Base-by-base conservation (phyloP, 2,113 vertebrate species). In the Lichenostomus cassidix region DNA sequence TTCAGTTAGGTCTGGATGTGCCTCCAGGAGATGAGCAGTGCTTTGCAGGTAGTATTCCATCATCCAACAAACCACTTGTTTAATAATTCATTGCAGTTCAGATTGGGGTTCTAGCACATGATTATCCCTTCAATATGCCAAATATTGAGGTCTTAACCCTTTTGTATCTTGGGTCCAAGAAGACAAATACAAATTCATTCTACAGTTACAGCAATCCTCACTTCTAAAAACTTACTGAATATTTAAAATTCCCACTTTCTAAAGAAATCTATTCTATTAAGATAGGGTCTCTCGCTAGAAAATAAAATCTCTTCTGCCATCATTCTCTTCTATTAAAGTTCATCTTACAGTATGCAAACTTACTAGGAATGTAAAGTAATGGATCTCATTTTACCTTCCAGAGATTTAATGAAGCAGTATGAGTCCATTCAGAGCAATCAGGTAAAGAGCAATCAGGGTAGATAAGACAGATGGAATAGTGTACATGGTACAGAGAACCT, bases 21-120 rank as follows among this genome's bases (percentile, higher is more conserved):
- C 92, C 96, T 98, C 94, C 89, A 98, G 96, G 94, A 98, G 97
- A 97, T 3, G 41, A 97, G 95, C 62, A 75, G 83, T 89, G 82
- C 89, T 97, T 97, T 92, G 87, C 97, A 97, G 97, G 97, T 98
- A 98, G 96, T 95, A 97, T 97, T 98, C 98, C 97, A 97, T 97
- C 95, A 97, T 79, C 83, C 95, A 97, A 94, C 87, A 97, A 98
- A 94, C 91, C 93, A 87, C 88, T 96, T 92, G 87, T 94, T 98
- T 93, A 98, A 98, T 97, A 98, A 98, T 98, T 98, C 97, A 98
- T 96, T 88, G 85, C 87, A 71, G 89, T 90, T 97, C 92, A 94
- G 77, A 91, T 29, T 75, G 80, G 86, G 71, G 82, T 86, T 93
- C 82, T 93, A 92, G 92, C 89, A 92, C 37, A 89, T 29, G 49